A percentile compares a stretch with the other conserved stretches of the same genome.
phyloP scores from a whole-genome alignment of 2,888 invertebrate species.

The Lacanobia oleracea region DNA sequence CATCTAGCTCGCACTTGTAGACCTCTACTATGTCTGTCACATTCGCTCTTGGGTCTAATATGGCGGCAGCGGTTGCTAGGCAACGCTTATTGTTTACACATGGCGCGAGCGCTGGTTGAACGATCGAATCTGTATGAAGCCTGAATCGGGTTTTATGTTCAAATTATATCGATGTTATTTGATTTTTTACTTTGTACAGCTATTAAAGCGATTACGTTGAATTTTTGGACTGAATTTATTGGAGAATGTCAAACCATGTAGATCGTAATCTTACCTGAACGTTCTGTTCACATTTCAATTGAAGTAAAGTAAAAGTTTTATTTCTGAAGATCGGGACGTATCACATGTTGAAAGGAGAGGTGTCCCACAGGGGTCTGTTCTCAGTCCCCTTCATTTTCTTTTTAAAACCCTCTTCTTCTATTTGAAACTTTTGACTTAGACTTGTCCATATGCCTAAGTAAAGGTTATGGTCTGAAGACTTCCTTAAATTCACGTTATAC shows the following conservation, averaged over 20 bases:
- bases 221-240: slow-evolving; percentile 4
- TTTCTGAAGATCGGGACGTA: background rate
- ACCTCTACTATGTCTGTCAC: slow-evolving; percentile 40
- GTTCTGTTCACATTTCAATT: background rate
- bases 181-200: slow-evolving; percentile 19
- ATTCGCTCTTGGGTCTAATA: slow-evolving; percentile 53
- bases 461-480: background rate
- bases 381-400: too few relatives aligned
- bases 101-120: slow-evolving; percentile 73
- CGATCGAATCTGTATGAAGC: slow-evolving; percentile 70
- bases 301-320: too few relatives aligned
- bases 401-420: too few relatives aligned
- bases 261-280: background rate
- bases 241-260: background rate
- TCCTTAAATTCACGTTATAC: background rate
- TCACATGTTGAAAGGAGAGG: background rate
- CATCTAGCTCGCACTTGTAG: slow-evolving; percentile 59
- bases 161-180: slow-evolving; percentile 57
- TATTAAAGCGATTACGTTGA: background rate
- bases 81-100: slow-evolving; percentile 75
- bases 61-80: slow-evolving; percentile 70
- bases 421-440: background rate
- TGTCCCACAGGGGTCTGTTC: background rate
- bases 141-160: slow-evolving; percentile 62
- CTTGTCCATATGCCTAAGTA: background rate